These are phyloP conservation scores for Xiphophorus maculatus DNA, from an alignment of 2,113 vertebrate species.

Conservation along the genomic window DNA sequence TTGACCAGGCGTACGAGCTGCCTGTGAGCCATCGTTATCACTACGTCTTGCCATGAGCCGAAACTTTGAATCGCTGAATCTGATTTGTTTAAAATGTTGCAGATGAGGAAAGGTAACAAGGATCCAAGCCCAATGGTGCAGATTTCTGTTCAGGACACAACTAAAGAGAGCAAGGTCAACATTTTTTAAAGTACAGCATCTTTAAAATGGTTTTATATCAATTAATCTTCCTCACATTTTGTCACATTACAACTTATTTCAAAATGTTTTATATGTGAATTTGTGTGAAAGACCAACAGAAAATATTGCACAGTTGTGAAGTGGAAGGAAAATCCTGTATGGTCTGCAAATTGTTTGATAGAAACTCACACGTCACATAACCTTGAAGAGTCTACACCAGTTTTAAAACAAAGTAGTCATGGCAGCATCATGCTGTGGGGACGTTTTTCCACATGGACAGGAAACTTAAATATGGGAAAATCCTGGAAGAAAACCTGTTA, in stretches of 20 bases:
- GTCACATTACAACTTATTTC: neutral
- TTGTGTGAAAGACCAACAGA: neutral
- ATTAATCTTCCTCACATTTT: neutral
- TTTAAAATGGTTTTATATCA: neutral
- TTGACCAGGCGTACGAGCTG: slow-evolving; percentile 87
- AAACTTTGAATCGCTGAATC: neutral
- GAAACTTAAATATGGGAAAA: neutral
- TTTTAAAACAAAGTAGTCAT: neutral
- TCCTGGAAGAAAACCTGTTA: neutral
- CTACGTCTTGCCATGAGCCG: neutral
- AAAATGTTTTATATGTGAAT: neutral
- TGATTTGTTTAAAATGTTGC: slow-evolving; percentile 24
- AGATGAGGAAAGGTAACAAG: slow-evolving; percentile 91
- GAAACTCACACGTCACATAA: neutral
- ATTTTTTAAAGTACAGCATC: neutral
- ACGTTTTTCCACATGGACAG: neutral
- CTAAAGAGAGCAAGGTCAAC: slow-evolving; percentile 88
- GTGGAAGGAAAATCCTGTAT: neutral
- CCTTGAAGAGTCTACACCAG: no score
- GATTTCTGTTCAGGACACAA: slow-evolving; percentile 87
- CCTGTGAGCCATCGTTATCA: slow-evolving; percentile 87
- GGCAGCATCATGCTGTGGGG: neutral
- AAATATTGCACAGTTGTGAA: neutral
- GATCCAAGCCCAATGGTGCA: slow-evolving; percentile 90
- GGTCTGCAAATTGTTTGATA: no score